Base-by-base conservation (phyloP, 2,888 invertebrate genomes). In the Protonemura montana region DNA sequence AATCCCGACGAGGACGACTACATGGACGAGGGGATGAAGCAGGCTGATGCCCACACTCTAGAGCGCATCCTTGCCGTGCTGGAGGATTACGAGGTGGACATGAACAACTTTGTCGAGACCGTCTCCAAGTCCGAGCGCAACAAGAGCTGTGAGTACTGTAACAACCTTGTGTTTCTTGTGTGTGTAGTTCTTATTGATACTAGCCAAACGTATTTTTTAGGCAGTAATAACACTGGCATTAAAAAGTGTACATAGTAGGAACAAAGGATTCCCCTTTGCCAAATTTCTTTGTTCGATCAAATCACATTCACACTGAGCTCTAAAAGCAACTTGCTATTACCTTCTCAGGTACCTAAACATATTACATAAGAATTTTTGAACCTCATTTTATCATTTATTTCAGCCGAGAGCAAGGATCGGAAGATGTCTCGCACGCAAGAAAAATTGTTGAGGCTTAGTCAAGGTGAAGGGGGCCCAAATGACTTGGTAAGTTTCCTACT, bases 1-100 rank as follows among this genome's bases (percentile, higher is more conserved):
- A 93, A 93, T 84, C 90, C 93, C 59, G 93, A 93, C 87, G 94
- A 94, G 86, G 94, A 94, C 87, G 93, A 93, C 89, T 95, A 95
- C 89, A 93, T 97, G 91, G 97, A 97, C 92, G 95, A 95, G 88
- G 94, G 94, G 88, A 96, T 95, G 92, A 93, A 94, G 89, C 93
- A 94, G 86, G 93, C 95, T 86, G 98, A 97, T 92, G 93, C 94
- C 80, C 93, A 94, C 85, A 96, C 97, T 21, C 92, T 95, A 89
- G 94, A 95, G 59, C 93, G 96, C 85, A 96, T 99, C 89, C 94
- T 94, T 89, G 95, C 95, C 90, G 95, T 98, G 89, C 93, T 97
- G 90, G 93, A 94, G 82, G 98, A 98, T 90, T 97, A 98, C 92
- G 94, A 95, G 91, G 94, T 94, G 89, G 96, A 96, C 91, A 94